Percentiles rank a stretch among this genome's conserved stretches.
These are phyloP conservation scores for Garra rufa DNA, from an alignment of 2,113 vertebrate species.

Conservation along the genomic window DNA sequence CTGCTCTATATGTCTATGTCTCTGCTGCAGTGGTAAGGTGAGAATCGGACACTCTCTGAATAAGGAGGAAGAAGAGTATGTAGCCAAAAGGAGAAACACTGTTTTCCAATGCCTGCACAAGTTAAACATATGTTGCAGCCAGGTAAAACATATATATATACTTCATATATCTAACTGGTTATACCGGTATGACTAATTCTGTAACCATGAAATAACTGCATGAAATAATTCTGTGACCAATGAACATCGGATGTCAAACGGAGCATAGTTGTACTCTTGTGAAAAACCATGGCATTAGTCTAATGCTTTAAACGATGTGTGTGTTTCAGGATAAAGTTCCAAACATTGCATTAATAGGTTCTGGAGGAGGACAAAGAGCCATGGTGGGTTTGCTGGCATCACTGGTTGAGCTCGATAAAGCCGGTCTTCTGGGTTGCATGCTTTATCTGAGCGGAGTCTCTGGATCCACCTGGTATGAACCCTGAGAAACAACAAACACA, in stretches of 20 bases:
- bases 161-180: not conserved
- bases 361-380: not conserved
- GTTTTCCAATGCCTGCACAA: not conserved
- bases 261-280: too few species aligned
- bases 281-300: too few species aligned
- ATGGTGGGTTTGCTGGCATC: not conserved
- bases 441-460: slow-evolving; percentile 74
- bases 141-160: not conserved
- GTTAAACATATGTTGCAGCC: not conserved
- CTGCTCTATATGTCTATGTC: not conserved
- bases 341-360: not conserved
- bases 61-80: not conserved
- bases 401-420: not conserved
- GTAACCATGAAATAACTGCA: too few species aligned
- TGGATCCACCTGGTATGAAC: slow-evolving; percentile 72
- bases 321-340: too few species aligned
- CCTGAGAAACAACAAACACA: not conserved
- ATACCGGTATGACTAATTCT: not conserved
- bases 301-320: not conserved
- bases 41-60: slow-evolving; percentile 32
- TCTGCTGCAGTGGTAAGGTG: not conserved
- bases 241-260: too few species aligned
- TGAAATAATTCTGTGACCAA: too few species aligned
- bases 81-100: not conserved
- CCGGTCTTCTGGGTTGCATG: slow-evolving; percentile 66